Conservation (phyloP, 2,888 invertebrate genomes). For the Morinoia aosen region DNA sequence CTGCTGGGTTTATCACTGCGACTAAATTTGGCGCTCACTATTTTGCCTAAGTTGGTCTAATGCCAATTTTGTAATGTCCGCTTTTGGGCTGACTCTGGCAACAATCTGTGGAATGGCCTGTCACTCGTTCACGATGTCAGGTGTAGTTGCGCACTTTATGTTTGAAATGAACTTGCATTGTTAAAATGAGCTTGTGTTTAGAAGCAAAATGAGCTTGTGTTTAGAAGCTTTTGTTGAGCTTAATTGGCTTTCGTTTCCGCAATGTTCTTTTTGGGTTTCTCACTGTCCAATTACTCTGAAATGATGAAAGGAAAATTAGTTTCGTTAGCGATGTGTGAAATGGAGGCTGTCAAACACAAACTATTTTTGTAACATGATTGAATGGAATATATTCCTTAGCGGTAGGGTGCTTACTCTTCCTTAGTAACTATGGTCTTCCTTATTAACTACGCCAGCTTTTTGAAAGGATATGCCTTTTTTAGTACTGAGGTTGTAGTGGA, state of each 20-base stretch:
- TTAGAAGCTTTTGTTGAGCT: background rate
- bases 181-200: background rate
- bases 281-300: background rate
- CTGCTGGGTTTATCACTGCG: background rate
- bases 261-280: background rate
- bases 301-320: background rate
- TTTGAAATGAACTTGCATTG: no score
- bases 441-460: no score
- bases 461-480: no score
- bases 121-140: background rate
- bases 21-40: background rate
- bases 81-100: background rate
- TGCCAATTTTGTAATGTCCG: background rate
- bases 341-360: background rate
- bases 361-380: background rate
- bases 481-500: no score
- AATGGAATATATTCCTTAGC: background rate
- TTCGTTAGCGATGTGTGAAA: background rate
- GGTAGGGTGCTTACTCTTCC: background rate
- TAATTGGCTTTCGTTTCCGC: background rate
- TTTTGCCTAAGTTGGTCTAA: background rate
- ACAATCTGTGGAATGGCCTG: background rate
- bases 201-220: no score
- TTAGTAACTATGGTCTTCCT: no score
- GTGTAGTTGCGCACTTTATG: no score